Evolutionary conservation across 2,113 vertebrate species (phyloP).

Genomic region (Bucco capensis): DNA sequence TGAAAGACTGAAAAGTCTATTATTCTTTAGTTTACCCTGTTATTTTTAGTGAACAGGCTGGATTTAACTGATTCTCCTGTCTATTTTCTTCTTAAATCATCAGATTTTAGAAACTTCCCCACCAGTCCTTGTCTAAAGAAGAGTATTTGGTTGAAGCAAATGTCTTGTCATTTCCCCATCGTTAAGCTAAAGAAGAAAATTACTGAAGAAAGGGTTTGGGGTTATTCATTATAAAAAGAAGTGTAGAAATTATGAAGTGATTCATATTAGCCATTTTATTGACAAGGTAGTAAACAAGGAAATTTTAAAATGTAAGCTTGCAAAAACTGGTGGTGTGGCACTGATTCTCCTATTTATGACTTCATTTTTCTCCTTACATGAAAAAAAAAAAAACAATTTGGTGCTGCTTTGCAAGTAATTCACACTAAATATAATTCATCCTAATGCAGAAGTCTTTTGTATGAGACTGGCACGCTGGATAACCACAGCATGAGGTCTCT

Average conservation of each 20-base stretch:
- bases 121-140: not conserved
- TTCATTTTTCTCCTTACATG: not conserved
- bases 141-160: not conserved
- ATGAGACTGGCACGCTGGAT: not conserved
- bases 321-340: not conserved
- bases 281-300: not conserved
- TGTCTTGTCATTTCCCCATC: not conserved
- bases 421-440: not conserved
- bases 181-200: not conserved
- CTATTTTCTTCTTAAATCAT: not conserved
- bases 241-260: not conserved
- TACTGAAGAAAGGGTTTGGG: not conserved
- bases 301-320: not conserved
- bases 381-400: not conserved
- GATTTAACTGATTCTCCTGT: not conserved
- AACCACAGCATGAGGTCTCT: constrained; percentile 2
- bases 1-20: not conserved
- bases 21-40: too few species aligned
- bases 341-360: not conserved
- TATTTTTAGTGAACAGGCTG: not conserved
- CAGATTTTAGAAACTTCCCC: not conserved
- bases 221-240: not conserved
- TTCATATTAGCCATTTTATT: not conserved
- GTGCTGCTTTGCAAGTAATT: not conserved
- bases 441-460: not conserved